Conservation (phyloP, 1,140 invertebrate genomes). For the Drosophila novamexicana region DNA sequence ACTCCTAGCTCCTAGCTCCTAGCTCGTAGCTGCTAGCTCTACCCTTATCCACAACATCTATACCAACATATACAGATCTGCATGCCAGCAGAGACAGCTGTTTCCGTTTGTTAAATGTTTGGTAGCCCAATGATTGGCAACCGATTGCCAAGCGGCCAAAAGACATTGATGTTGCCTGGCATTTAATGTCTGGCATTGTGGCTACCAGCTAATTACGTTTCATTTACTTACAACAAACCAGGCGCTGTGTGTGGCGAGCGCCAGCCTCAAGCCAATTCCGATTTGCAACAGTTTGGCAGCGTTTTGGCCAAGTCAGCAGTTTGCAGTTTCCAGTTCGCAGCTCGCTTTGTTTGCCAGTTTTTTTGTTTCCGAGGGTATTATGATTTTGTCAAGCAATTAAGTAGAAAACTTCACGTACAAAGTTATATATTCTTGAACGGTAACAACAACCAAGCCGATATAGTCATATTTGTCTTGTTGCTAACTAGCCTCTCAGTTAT, state of each 20-base stretch:
- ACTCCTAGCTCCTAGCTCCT: not conserved
- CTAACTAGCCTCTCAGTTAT: too few relatives aligned
- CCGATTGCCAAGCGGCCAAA: slow-evolving; percentile 58
- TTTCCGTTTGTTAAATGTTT: slow-evolving; percentile 82
- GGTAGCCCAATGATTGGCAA: slow-evolving; percentile 72
- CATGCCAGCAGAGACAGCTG: slow-evolving; percentile 71
- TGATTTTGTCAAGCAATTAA: not conserved
- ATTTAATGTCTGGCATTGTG: slow-evolving; percentile 55
- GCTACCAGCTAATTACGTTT: slow-evolving; percentile 62
- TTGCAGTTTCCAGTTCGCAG: slow-evolving; percentile 33
- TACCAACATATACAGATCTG: slow-evolving; percentile 42
- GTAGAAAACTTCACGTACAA: not conserved
- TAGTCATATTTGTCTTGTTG: too few relatives aligned
- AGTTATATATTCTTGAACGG: too few relatives aligned
- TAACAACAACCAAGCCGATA: too few relatives aligned
- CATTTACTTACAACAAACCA: slow-evolving; percentile 27
- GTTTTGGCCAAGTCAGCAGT: slow-evolving; percentile 54
- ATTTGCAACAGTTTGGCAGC: slow-evolving; percentile 16
- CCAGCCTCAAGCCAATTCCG: slow-evolving; percentile 25
- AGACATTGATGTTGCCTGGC: slow-evolving; percentile 76
- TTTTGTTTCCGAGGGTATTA: not conserved
- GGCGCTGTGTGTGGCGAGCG: slow-evolving; percentile 55
- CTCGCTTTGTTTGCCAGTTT: slow-evolving; percentile 50
- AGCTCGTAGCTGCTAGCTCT: slow-evolving; percentile 6
- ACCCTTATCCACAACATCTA: slow-evolving; percentile 41